These are phyloP conservation scores for Malaclemys terrapin DNA, from an alignment of 2,113 vertebrate genomes.

Conservation along the genomic window DNA sequence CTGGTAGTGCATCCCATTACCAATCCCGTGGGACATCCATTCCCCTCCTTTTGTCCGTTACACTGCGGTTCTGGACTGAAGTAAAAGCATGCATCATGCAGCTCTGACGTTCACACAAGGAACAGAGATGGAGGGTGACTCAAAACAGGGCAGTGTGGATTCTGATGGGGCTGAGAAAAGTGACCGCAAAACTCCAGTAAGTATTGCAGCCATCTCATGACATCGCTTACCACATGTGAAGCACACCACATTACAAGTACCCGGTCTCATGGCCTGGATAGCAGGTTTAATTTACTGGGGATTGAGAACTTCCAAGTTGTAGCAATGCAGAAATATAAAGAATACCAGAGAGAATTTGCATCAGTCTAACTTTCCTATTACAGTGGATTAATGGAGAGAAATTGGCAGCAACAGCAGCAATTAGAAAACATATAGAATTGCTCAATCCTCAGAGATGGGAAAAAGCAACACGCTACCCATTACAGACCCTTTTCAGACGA, in stretches of 20 bases:
- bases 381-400: constrained; percentile 74
- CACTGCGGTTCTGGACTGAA: neutral
- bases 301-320: constrained; percentile 63
- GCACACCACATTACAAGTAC: constrained; percentile 49
- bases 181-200: neutral
- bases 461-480: neutral
- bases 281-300: constrained; percentile 70
- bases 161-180: neutral
- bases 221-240: neutral
- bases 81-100: neutral
- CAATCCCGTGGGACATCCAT: neutral
- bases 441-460: constrained; percentile 55
- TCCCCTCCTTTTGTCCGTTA: neutral
- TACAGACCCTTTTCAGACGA: neutral
- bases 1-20: neutral
- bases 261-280: constrained; percentile 54
- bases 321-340: constrained; percentile 66
- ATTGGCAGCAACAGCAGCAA: constrained; percentile 41
- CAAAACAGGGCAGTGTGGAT: neutral
- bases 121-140: neutral
- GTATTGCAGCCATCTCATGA: neutral
- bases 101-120: neutral
- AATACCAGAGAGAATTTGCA: constrained; percentile 72
- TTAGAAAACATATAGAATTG: constrained; percentile 65
- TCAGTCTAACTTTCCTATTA: constrained; percentile 75